A percentile compares a stretch with the other conserved stretches of the same genome.
Conservation (phyloP, 2,888 invertebrate genomes). For the Drosophila acutilabella region DNA sequence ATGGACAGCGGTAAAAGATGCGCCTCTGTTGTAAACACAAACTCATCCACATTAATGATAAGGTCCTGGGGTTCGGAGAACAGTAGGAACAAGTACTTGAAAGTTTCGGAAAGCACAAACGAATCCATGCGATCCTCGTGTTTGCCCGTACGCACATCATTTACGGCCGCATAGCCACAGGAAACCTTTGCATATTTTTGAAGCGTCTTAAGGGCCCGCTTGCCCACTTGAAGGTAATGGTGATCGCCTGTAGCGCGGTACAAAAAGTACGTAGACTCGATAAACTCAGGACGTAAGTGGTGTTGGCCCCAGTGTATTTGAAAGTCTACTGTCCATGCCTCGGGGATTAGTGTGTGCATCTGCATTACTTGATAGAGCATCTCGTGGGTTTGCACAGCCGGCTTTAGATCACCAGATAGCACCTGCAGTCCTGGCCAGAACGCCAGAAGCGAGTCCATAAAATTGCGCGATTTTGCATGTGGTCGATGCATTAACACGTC, state of each 20-base stretch:
- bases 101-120: conserved; percentile 98
- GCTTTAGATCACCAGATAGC: conserved; percentile 94
- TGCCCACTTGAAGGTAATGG: conserved; percentile 96
- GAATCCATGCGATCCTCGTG: conserved; percentile 99
- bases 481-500: conserved; percentile 99
- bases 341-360: conserved; percentile 98
- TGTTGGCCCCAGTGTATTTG: conserved; percentile 99
- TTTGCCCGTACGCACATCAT: conserved; percentile 94
- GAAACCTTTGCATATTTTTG: conserved; percentile 96
- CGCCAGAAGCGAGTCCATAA: conserved; percentile 98
- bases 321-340: conserved; percentile 99
- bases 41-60: conserved; percentile 92
- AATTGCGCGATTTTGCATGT: conserved; percentile 96
- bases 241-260: conserved; percentile 98
- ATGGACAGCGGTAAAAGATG: conserved; percentile 96
- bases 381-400: conserved; percentile 99
- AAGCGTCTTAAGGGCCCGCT: conserved; percentile 93
- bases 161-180: conserved; percentile 99
- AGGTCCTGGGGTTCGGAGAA: conserved; percentile 95
- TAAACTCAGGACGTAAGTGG: conserved; percentile 97
- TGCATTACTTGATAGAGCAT: conserved; percentile 99
- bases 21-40: conserved; percentile 96
- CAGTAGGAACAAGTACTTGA: conserved; percentile 97
- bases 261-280: conserved; percentile 98
- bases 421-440: conserved; percentile 99